A percentile compares a stretch with the other conserved stretches of the same genome.
These are phyloP conservation scores for Zaprionus camerounensis DNA, from an alignment of 1,140 invertebrate genomes.

Conservation along the genomic window DNA sequence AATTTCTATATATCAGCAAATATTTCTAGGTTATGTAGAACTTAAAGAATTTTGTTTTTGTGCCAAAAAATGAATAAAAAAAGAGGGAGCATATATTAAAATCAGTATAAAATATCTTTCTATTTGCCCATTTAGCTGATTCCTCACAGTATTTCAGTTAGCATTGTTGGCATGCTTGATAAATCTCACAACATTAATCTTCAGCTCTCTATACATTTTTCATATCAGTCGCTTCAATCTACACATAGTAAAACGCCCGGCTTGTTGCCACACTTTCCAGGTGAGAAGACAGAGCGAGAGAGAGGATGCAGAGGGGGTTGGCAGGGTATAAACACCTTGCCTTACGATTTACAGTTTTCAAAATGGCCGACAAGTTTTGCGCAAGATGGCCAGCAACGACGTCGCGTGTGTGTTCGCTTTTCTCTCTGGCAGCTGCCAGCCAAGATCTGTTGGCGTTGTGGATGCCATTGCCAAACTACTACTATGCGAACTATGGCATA, in stretches of 20 bases:
- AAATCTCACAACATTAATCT: not conserved
- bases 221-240: not conserved
- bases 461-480: conserved; percentile 79
- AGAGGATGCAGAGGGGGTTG: too few species aligned
- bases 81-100: not conserved
- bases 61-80: not conserved
- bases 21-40: conserved; percentile 55
- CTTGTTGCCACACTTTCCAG: conserved; percentile 34
- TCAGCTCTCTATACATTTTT: not conserved
- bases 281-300: not conserved
- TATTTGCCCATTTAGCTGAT: not conserved
- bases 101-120: not conserved
- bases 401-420: not conserved
- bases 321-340: conserved; percentile 66
- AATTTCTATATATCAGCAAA: conserved; percentile 23
- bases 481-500: conserved; percentile 71
- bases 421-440: conserved; percentile 24
- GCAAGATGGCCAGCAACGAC: conserved; percentile 71
- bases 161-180: not conserved
- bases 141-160: not conserved
- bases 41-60: not conserved
- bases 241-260: not conserved
- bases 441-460: conserved; percentile 24
- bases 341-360: conserved; percentile 38
- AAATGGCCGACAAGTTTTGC: conserved; percentile 69